These are phyloP conservation scores for Toxotes jaculatrix DNA, from an alignment of 2,113 vertebrate genomes.

Conservation along the genomic window DNA sequence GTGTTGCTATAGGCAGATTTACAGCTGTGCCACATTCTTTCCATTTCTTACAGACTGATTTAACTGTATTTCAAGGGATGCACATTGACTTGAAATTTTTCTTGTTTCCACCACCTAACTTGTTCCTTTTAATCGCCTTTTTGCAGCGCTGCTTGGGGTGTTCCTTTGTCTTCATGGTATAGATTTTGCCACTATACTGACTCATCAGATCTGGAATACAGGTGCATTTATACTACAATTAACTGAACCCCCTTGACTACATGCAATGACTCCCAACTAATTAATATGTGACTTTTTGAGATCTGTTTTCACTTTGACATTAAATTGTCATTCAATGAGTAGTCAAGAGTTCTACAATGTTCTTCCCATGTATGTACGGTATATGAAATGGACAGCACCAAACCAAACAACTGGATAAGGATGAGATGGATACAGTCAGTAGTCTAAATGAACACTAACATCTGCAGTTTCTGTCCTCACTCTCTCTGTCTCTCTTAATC, in stretches of 20 bases:
- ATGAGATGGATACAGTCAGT: slow-evolving; percentile 36
- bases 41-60: not conserved
- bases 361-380: not conserved
- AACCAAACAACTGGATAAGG: slow-evolving; percentile 31
- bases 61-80: not conserved
- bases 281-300: not conserved
- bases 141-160: too few relatives aligned
- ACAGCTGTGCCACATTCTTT: not conserved
- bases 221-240: not conserved
- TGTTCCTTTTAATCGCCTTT: not conserved
- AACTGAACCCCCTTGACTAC: not conserved
- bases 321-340: too few relatives aligned
- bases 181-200: too few relatives aligned
- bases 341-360: not conserved
- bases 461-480: slow-evolving; percentile 13
- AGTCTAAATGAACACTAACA: slow-evolving; percentile 21
- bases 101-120: not conserved
- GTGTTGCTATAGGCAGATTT: not conserved
- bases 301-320: too few relatives aligned
- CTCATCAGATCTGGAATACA: not conserved
- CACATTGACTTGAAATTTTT: not conserved
- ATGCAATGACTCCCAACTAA: not conserved
- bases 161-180: too few relatives aligned
- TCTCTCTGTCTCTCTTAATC: slow-evolving; percentile 23
- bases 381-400: not conserved